Conservation (phyloP, 1,140 invertebrate genomes). For the Pararge aegeria region DNA sequence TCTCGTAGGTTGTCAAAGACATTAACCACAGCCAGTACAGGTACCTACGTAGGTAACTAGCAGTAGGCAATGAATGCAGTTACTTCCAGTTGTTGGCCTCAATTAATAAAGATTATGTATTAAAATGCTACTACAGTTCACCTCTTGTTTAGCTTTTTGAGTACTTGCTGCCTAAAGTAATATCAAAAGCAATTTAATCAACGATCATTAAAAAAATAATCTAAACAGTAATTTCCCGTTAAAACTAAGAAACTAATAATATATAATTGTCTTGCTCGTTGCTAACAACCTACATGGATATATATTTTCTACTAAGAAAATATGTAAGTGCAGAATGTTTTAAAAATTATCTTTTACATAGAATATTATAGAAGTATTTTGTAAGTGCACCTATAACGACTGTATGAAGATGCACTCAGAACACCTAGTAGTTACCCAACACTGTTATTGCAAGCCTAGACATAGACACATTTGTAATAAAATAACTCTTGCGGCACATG, state of each 20-base stretch:
- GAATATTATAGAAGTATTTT: neutral
- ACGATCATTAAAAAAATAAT: neutral
- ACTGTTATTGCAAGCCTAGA: constrained; percentile 37
- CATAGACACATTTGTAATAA: constrained; percentile 63
- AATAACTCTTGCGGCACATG: constrained; percentile 50
- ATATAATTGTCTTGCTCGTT: neutral
- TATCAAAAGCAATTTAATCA: constrained; percentile 5
- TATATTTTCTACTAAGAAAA: no score
- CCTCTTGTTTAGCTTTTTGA: constrained; percentile 32
- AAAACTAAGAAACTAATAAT: neutral
- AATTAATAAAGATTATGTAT: constrained; percentile 70
- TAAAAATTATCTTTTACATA: no score
- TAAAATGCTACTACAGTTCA: constrained; percentile 54
- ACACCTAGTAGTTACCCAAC: constrained; percentile 43
- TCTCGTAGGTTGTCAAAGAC: neutral
- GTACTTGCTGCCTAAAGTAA: constrained; percentile 24
- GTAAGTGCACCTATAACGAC: constrained; percentile 6
- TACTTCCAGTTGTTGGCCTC: constrained; percentile 62
- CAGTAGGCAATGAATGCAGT: constrained; percentile 52
- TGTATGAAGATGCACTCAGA: constrained; percentile 46
- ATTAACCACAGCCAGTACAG: constrained; percentile 1
- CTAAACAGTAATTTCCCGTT: neutral
- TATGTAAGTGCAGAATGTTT: no score
- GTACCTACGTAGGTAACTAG: constrained; percentile 27
- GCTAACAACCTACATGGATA: neutral